Conservation (phyloP, 2,888 invertebrate genomes). For the Omphaloscelis lunosa region DNA sequence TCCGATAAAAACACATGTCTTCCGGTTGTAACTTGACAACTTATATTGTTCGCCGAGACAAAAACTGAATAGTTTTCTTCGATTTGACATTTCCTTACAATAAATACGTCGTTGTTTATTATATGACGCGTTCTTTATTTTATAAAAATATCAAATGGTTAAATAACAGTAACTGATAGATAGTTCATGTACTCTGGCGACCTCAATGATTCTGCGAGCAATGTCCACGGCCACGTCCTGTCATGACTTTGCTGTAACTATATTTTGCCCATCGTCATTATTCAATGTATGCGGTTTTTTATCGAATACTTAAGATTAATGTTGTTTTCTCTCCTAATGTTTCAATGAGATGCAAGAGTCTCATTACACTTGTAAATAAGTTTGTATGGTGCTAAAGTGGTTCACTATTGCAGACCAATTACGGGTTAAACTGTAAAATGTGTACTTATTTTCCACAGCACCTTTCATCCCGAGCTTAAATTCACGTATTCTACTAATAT, state of each 20-base stretch:
- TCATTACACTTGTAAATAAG: background rate
- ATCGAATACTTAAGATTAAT: background rate
- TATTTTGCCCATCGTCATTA: slow-evolving; percentile 5
- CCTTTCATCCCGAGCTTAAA: background rate
- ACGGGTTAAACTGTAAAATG: background rate
- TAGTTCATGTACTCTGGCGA: slow-evolving; percentile 44
- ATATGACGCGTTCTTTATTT: background rate
- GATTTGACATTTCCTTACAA: slow-evolving; percentile 5
- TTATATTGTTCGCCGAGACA: slow-evolving; percentile 36
- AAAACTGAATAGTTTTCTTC: slow-evolving; percentile 34
- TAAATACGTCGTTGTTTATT: slow-evolving; percentile 20
- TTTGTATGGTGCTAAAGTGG: background rate
- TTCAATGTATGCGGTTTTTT: slow-evolving; percentile 4
- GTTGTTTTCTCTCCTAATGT: background rate
- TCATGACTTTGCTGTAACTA: slow-evolving; percentile 20
- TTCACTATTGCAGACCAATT: background rate
- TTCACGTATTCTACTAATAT: background rate
- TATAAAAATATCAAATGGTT: slow-evolving; percentile 17
- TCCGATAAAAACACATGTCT: slow-evolving; percentile 44
- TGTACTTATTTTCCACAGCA: background rate
- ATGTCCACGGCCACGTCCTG: slow-evolving; percentile 35
- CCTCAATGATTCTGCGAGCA: slow-evolving; percentile 40
- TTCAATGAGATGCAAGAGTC: background rate
- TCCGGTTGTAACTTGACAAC: slow-evolving; percentile 31
- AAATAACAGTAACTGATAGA: slow-evolving; percentile 40